phyloP scores from a whole-genome alignment of 2,113 vertebrate genomes.

The Nematolebias whitei region DNA sequence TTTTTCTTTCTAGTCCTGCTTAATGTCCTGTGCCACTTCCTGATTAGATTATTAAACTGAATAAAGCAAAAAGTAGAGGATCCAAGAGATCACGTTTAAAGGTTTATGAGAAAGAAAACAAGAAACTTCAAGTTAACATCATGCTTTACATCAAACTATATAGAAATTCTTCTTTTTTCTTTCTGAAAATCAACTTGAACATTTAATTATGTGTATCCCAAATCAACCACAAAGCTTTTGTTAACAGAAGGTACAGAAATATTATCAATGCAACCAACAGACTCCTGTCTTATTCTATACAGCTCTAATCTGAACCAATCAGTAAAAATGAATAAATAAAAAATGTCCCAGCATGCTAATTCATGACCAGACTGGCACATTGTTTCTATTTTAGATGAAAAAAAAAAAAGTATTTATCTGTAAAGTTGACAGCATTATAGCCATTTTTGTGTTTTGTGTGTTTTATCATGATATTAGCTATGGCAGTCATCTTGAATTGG shows the following conservation, averaged over 20 bases:
- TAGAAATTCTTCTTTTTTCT: too few species aligned
- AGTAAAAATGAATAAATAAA: not conserved
- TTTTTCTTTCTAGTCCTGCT: not conserved
- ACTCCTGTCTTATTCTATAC: slow-evolving; percentile 7
- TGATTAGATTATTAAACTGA: not conserved
- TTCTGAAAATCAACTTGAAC: not conserved
- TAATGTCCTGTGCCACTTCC: not conserved
- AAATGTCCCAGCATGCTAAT: too few species aligned
- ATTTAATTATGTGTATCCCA: not conserved
- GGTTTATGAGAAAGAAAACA: too few species aligned
- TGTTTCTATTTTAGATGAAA: too few species aligned
- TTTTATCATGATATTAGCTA: too few species aligned
- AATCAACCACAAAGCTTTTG: slow-evolving; percentile 18
- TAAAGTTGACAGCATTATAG: too few species aligned
- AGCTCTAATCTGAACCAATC: not conserved
- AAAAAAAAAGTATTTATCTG: too few species aligned
- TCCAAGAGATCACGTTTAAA: not conserved
- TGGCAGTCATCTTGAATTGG: too few species aligned
- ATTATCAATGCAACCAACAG: slow-evolving; percentile 15
- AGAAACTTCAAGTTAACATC: too few species aligned
- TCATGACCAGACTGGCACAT: too few species aligned
- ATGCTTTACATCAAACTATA: too few species aligned
- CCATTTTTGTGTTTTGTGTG: too few species aligned
- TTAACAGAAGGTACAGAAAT: slow-evolving; percentile 19
- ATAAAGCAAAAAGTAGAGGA: not conserved